phyloP scores from a whole-genome alignment of 2,113 vertebrate species.

The Mustela nigripes region DNA sequence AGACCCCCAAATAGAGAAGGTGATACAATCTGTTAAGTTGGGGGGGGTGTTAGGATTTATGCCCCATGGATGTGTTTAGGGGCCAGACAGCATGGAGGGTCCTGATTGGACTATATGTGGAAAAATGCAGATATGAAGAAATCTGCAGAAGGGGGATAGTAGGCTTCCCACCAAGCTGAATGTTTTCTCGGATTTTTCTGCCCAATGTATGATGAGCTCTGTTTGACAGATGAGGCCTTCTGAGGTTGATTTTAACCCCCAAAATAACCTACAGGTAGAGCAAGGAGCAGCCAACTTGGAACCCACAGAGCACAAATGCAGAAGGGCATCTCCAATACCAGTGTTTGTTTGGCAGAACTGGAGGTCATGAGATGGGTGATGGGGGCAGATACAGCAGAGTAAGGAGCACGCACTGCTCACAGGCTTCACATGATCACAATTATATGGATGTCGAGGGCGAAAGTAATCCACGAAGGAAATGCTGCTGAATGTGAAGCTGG shows the following conservation, averaged over 20 bases:
- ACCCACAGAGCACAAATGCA: not conserved
- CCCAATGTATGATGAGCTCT: not conserved
- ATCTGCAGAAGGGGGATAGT: not conserved
- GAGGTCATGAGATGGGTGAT: not conserved
- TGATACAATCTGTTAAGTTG: not conserved
- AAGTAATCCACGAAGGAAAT: conserved; percentile 72
- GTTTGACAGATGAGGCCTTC: not conserved
- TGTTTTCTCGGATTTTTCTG: not conserved
- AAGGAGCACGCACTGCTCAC: conserved; percentile 47
- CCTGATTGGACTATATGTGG: accelerated
- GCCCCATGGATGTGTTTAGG: not conserved
- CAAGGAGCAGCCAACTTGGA: not conserved
- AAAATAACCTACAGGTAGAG: not conserved
- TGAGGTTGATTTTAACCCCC: not conserved
- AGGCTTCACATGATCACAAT: conserved; percentile 77
- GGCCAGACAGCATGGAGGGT: not conserved
- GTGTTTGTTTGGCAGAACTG: not conserved
- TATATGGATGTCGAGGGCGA: conserved; percentile 63
- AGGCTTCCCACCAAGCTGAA: not conserved
- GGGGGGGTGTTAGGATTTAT: accelerated
- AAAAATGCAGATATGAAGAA: not conserved
- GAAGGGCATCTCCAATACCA: not conserved
- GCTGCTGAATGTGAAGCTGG: conserved; percentile 77
- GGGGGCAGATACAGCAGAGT: not conserved
- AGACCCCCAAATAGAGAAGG: not conserved